Evolutionary conservation across 2,113 vertebrate species (phyloP).

Genomic region (Ctenodactylus gundi): DNA sequence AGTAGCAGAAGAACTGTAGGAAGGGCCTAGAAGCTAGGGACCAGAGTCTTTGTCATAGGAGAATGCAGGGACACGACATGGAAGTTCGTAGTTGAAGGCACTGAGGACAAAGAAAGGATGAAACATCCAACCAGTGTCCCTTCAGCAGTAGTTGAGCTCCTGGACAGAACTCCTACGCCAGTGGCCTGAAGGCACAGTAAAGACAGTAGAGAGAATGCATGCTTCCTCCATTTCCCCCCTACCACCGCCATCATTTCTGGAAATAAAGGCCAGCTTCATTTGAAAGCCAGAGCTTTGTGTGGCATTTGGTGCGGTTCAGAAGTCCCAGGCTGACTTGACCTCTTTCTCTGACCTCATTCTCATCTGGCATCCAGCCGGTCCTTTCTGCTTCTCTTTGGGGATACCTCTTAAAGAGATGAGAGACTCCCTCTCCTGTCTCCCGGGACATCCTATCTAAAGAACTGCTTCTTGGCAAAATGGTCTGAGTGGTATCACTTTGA

Average conservation of each 20-base stretch:
- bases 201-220: rapidly evolving
- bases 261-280: not conserved
- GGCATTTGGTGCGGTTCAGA: not conserved
- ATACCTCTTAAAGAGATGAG: rapidly evolving
- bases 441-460: not conserved
- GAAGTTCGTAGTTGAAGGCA: not conserved
- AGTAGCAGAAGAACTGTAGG: not conserved
- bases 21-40: not conserved
- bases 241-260: not conserved
- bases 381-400: not conserved
- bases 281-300: rapidly evolving
- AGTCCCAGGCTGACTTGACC: not conserved
- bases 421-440: not conserved
- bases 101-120: not conserved
- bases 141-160: not conserved
- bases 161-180: not conserved
- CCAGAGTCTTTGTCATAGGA: not conserved
- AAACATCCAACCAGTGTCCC: not conserved
- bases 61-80: not conserved
- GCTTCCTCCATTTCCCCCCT: not conserved
- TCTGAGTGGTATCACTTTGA: not conserved
- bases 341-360: rapidly evolving
- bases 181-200: not conserved
- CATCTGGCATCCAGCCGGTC: not conserved
- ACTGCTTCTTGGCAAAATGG: not conserved